phyloP scores from a whole-genome alignment of 2,797 vertebrate species.

The Discoglossus pictus region DNA sequence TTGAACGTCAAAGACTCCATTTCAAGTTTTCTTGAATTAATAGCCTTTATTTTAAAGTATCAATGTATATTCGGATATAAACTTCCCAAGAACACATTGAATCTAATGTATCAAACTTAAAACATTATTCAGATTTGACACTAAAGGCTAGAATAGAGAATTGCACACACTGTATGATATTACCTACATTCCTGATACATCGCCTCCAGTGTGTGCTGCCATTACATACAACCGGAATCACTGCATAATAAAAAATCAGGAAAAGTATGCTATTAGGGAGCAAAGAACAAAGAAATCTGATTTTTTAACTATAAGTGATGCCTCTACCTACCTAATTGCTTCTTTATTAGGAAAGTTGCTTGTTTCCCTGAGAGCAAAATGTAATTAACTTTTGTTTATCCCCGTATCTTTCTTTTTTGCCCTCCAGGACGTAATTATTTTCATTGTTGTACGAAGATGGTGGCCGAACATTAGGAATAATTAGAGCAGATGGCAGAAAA shows the following conservation, averaged over 20 bases:
- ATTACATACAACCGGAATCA: too few relatives aligned
- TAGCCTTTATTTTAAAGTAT: too few relatives aligned
- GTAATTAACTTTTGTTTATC: constrained; percentile 76
- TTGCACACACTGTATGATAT: too few relatives aligned
- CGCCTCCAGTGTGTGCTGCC: too few relatives aligned
- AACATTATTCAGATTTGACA: too few relatives aligned
- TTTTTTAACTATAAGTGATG: constrained; percentile 64
- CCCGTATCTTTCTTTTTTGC: constrained; percentile 61
- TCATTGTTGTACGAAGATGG: constrained; percentile 69
- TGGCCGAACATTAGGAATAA: constrained; percentile 71
- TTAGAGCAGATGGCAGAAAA: constrained; percentile 72
- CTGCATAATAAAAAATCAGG: not conserved
- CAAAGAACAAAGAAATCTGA: constrained; percentile 56
- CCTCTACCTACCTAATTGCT: constrained; percentile 68
- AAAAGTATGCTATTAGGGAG: constrained; percentile 1
- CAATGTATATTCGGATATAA: too few relatives aligned
- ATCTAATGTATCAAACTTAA: too few relatives aligned
- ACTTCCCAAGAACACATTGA: too few relatives aligned
- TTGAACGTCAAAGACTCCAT: too few relatives aligned
- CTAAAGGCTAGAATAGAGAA: too few relatives aligned
- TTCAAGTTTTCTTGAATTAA: too few relatives aligned
- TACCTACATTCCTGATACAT: too few relatives aligned
- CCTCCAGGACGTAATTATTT: constrained; percentile 74
- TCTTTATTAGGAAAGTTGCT: constrained; percentile 63
- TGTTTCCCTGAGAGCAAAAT: constrained; percentile 66